Base-by-base conservation (phyloP, 1,140 invertebrate genomes). In the Apolygus lucorum region DNA sequence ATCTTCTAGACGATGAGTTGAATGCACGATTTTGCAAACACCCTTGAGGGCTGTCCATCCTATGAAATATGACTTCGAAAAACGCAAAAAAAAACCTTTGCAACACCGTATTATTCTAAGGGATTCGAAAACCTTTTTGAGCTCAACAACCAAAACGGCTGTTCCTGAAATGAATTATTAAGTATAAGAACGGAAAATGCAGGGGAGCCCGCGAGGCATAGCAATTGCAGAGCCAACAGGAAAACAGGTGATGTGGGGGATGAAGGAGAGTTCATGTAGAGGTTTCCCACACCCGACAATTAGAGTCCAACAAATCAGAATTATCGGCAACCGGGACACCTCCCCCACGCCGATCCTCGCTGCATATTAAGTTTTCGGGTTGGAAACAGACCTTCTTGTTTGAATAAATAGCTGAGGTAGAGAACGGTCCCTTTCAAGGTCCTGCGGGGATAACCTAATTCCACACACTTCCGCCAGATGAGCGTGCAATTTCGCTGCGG, bases 251-350 rank as follows among this genome's bases (percentile, higher is more conserved):
- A n/a, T n/a, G n/a, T n/a, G n/a, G n/a, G n/a, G n/a, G n/a, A n/a
- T n/a, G n/a, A n/a, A n/a, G n/a, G n/a, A n/a, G 34, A 49, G 34
- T 49, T 49, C 34, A 49, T 49, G 34, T 49, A 49, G 8, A 49
- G 34, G 34, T 49, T 49, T 49, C 34, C 34, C 34, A 49, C 34
- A 49, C 34, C 34, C 34, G 34, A 49, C 34, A 49, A 49, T 49
- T 49, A 49, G 34, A 49, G 34, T 49, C 34, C 34, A 49, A 49
- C 34, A 49, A 49, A 49, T 49, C 34, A 49, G 34, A 49, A 49
- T 49, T 49, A 49, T 49, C 34, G 34, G 34, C 34, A 49, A 49
- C 34, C 34, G 17, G 34, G 34, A 49, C 34, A 49, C 34, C 17
- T 17, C 8, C 8, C 34, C 17, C 34, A 49, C 34, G 8, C 17